These are phyloP conservation scores for Neogale vison DNA, from an alignment of 2,113 vertebrate species.

Conservation along the genomic window DNA sequence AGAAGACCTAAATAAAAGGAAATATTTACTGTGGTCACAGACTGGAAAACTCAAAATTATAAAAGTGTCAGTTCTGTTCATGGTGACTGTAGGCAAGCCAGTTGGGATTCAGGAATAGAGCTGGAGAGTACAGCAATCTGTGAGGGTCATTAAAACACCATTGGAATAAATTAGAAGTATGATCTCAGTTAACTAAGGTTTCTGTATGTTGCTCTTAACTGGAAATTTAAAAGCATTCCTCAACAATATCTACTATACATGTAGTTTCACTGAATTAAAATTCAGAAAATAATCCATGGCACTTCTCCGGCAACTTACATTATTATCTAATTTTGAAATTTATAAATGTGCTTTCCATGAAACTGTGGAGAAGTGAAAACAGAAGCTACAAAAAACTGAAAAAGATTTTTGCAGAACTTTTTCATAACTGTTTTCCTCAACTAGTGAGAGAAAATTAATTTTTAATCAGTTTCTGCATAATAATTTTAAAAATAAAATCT, in stretches of 20 bases:
- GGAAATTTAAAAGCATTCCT: background rate
- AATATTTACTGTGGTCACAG: background rate
- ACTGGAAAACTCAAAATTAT: background rate
- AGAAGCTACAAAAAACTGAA: background rate
- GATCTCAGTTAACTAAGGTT: background rate
- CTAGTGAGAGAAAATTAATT: background rate
- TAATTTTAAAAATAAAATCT: background rate
- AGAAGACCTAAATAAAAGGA: background rate
- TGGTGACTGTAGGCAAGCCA: background rate
- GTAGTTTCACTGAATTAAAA: background rate
- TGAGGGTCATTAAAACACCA: background rate
- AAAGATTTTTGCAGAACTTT: background rate
- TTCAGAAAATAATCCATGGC: background rate
- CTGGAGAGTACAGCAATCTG: background rate
- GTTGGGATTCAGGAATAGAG: background rate
- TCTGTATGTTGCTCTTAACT: background rate
- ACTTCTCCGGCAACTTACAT: background rate
- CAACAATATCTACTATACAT: background rate
- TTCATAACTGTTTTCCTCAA: background rate
- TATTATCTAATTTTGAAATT: conserved; percentile 14
- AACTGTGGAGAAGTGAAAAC: background rate
- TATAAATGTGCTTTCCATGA: background rate
- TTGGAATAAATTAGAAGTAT: background rate
- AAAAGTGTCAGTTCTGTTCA: background rate
- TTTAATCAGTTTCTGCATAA: background rate